A percentile compares a stretch with the other conserved stretches of the same genome.
These are phyloP conservation scores for Emydoidea blandingii DNA, from an alignment of 2,797 vertebrate species.

Conservation along the genomic window DNA sequence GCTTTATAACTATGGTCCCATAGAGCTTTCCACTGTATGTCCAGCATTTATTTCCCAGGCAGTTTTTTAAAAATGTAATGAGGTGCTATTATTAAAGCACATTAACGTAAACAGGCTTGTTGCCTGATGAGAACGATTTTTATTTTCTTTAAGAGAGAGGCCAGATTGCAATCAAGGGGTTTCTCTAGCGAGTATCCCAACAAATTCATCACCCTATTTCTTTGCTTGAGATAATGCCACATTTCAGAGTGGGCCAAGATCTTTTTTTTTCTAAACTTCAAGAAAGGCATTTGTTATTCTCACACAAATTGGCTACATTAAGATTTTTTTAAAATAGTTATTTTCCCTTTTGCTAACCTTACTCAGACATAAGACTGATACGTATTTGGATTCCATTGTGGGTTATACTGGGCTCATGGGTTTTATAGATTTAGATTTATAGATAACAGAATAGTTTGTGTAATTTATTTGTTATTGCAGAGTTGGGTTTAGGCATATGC, in stretches of 20 bases:
- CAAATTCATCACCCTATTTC: constrained; percentile 71
- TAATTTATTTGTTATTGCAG: constrained; percentile 7
- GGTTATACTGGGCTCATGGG: constrained; percentile 24
- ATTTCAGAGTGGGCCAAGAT: constrained; percentile 33
- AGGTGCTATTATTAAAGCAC: constrained; percentile 77
- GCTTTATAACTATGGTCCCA: constrained; percentile 64
- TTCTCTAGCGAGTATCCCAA: constrained; percentile 63
- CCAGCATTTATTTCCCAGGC: constrained; percentile 71
- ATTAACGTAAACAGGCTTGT: constrained; percentile 71
- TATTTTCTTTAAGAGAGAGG: constrained; percentile 72
- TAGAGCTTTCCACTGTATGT: constrained; percentile 69
- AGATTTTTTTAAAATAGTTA: constrained; percentile 22
- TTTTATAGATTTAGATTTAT: constrained; percentile 46
- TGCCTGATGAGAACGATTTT: constrained; percentile 74
- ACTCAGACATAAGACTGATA: constrained; percentile 29
- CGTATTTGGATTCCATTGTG: constrained; percentile 25
- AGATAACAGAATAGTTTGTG: constrained; percentile 19
- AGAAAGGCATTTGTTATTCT: constrained; percentile 46
- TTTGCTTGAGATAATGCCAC: constrained; percentile 69
- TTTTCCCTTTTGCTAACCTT: constrained; percentile 10
- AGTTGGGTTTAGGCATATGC: neutral
- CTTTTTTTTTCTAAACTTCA: constrained; percentile 40
- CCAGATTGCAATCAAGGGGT: constrained; percentile 78
- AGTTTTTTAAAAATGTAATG: constrained; percentile 73
- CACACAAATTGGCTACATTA: constrained; percentile 18